Percentiles rank a stretch among this genome's conserved stretches.
phyloP scores from a whole-genome alignment of 2,888 invertebrate species.

The Drosophila lacicola region DNA sequence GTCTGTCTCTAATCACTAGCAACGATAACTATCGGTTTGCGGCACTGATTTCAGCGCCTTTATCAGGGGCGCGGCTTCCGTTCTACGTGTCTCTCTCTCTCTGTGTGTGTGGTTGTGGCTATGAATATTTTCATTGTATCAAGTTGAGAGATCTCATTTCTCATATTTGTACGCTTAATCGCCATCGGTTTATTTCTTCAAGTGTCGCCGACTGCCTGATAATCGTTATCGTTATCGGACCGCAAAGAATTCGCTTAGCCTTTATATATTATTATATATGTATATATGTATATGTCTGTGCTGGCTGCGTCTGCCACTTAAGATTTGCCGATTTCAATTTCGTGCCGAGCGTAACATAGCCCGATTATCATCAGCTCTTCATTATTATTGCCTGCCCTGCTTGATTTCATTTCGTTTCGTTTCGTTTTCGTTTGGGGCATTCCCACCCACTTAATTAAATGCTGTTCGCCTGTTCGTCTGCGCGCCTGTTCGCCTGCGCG shows the following conservation, averaged over 20 bases:
- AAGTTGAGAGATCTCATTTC: constrained; percentile 57
- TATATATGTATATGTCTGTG: not conserved
- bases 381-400: constrained; percentile 17
- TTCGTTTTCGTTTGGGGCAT: constrained; percentile 9
- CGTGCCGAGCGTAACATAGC: constrained; percentile 33
- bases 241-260: constrained; percentile 14
- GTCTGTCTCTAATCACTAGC: constrained; percentile 39
- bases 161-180: constrained; percentile 62
- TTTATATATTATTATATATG: not conserved
- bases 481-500: too few species aligned
- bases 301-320: not conserved
- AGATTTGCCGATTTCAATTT: constrained; percentile 43
- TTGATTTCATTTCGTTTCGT: not conserved
- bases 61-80: constrained; percentile 48
- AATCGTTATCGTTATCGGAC: constrained; percentile 68
- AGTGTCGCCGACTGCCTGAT: constrained; percentile 48
- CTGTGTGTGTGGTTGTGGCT: constrained; percentile 3
- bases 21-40: constrained; percentile 54
- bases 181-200: constrained; percentile 63
- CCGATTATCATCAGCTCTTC: constrained; percentile 47
- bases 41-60: constrained; percentile 46
- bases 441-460: constrained; percentile 76
- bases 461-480: not conserved
- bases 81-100: not conserved
- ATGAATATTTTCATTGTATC: constrained; percentile 43